phyloP scores from a whole-genome alignment of 2,113 vertebrate genomes.

The Podocnemis expansa region DNA sequence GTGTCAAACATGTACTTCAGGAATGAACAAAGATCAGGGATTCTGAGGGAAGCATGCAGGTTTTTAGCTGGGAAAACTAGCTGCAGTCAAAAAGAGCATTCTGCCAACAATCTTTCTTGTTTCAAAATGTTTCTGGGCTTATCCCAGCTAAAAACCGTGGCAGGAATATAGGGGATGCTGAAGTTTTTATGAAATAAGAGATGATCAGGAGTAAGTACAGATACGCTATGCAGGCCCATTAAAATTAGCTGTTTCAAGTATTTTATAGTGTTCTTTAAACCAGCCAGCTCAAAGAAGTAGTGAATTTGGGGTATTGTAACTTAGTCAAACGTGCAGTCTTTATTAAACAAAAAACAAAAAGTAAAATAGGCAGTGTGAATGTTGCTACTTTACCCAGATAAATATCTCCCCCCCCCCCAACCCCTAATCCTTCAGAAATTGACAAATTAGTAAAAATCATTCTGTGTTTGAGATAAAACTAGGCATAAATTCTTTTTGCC shows the following conservation, averaged over 20 bases:
- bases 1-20: not conserved
- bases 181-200: not conserved
- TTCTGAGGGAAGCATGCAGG: not conserved
- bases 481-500: too few species aligned
- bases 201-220: not conserved
- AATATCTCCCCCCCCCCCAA: too few species aligned
- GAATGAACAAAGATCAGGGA: not conserved
- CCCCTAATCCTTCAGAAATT: not conserved
- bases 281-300: not conserved
- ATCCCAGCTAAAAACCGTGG: too few species aligned
- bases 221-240: not conserved
- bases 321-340: not conserved
- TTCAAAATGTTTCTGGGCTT: not conserved
- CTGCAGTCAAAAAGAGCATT: not conserved
- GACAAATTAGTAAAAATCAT: not conserved
- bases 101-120: not conserved
- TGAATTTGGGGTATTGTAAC: not conserved
- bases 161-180: not conserved
- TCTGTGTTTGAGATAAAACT: too few species aligned
- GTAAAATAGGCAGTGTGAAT: not conserved
- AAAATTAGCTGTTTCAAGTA: not conserved
- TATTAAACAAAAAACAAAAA: not conserved
- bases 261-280: not conserved
- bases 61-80: not conserved
- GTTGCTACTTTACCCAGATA: not conserved